phyloP scores from a whole-genome alignment of 2,797 vertebrate species.

The Tragelaphus eurycerus region DNA sequence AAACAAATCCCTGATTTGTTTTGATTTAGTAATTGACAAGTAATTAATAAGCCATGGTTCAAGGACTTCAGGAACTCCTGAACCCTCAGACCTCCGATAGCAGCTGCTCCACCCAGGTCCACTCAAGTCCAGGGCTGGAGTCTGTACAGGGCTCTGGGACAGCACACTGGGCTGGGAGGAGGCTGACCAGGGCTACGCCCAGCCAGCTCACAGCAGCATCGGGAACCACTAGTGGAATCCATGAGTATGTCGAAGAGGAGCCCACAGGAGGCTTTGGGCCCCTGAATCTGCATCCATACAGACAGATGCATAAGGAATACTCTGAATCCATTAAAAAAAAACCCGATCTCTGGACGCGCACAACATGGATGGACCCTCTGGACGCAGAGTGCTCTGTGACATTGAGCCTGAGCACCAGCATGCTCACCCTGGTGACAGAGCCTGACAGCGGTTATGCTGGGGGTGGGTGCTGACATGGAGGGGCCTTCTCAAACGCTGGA shows the following conservation, averaged over 20 bases:
- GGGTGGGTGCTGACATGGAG: not conserved
- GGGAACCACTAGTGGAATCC: not conserved
- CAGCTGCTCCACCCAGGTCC: not conserved
- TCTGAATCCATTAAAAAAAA: not conserved
- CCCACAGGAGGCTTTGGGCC: not conserved
- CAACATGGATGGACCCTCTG: rapidly evolving
- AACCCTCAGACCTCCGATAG: not conserved
- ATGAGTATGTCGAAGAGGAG: not conserved
- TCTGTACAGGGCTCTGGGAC: not conserved
- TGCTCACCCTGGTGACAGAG: not conserved
- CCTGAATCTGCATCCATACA: not conserved
- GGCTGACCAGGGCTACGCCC: not conserved
- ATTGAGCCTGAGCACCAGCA: not conserved
- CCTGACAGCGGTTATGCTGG: not conserved
- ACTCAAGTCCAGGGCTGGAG: not conserved
- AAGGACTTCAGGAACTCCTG: not conserved
- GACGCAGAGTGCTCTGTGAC: not conserved
- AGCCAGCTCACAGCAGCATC: not conserved
- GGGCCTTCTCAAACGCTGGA: not conserved
- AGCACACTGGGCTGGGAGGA: rapidly evolving
- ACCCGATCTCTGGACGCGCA: rapidly evolving
- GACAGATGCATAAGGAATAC: not conserved
- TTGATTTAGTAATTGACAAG: not conserved
- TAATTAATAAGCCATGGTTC: not conserved
- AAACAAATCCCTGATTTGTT: not conserved